A percentile compares a stretch with the other conserved stretches of the same genome.
Conservation (phyloP, 2,888 invertebrate genomes). For the Drosophila setosimentum region DNA sequence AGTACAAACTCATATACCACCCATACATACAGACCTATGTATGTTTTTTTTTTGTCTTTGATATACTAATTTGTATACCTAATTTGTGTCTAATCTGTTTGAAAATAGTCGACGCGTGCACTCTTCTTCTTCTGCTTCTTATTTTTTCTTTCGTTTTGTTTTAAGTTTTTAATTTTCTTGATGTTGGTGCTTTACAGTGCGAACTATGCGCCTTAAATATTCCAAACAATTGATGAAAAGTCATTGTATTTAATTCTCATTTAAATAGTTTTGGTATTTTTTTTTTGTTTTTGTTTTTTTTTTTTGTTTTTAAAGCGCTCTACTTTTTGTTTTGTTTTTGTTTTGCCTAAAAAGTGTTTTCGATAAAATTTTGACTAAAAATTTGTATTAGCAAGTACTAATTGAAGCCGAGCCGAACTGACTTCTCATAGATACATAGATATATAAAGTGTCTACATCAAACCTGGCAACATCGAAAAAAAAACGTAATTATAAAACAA, state of each 20-base stretch:
- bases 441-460: slow-evolving; percentile 24
- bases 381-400: slow-evolving; percentile 80
- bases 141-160: background rate
- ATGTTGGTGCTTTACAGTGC: slow-evolving; percentile 14
- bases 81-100: slow-evolving; percentile 17
- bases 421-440: slow-evolving; percentile 33
- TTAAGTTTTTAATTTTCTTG: background rate
- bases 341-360: slow-evolving; percentile 68
- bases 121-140: background rate
- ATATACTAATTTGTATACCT: background rate
- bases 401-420: slow-evolving; percentile 32
- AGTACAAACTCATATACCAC: background rate
- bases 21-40: background rate
- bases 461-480: slow-evolving; percentile 48
- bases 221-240: slow-evolving; percentile 21
- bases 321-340: slow-evolving; percentile 45
- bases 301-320: slow-evolving; percentile 38
- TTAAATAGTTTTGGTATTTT: background rate
- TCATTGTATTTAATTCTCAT: slow-evolving; percentile 3
- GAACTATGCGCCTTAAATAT: slow-evolving; percentile 11
- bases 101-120: slow-evolving; percentile 22
- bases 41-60: background rate
- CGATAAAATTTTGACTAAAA: slow-evolving; percentile 83
- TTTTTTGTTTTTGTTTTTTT: background rate
- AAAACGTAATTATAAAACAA: slow-evolving; percentile 43